A percentile compares a stretch with the other conserved stretches of the same genome.
These are phyloP conservation scores for Dicycla oo DNA, from an alignment of 2,888 invertebrate genomes.

Conservation along the genomic window DNA sequence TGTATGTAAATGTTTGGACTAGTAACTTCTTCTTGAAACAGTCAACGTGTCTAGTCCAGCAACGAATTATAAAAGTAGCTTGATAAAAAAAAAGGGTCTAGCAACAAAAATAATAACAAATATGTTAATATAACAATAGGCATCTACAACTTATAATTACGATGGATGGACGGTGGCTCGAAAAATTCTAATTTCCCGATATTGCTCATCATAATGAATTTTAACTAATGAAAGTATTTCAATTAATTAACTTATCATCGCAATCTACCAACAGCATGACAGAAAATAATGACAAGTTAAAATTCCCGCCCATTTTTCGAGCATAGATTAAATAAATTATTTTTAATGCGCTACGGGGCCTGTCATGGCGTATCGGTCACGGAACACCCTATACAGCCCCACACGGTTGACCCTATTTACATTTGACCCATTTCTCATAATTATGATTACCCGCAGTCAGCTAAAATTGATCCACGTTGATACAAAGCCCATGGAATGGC, in stretches of 20 bases:
- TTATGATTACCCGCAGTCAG: slow-evolving; percentile 67
- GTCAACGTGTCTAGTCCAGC: neutral
- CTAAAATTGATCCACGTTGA: slow-evolving; percentile 53
- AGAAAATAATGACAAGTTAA: slow-evolving; percentile 54
- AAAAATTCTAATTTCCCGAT: slow-evolving; percentile 37
- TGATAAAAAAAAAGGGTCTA: neutral
- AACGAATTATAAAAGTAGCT: neutral
- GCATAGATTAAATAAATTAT: slow-evolving; percentile 65
- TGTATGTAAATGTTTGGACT: neutral
- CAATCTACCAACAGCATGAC: slow-evolving; percentile 45
- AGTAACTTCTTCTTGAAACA: neutral
- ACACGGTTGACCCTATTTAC: slow-evolving; percentile 59
- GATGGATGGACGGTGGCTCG: slow-evolving; percentile 15
- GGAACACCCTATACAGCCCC: slow-evolving; percentile 60
- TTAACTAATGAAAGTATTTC: slow-evolving; percentile 45
- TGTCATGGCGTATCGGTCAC: slow-evolving; percentile 64
- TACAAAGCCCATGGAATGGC: slow-evolving; percentile 29
- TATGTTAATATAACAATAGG: slow-evolving; percentile 4
- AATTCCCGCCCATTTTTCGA: slow-evolving; percentile 55
- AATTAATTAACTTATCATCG: slow-evolving; percentile 59
- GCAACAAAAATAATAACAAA: neutral
- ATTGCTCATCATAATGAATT: slow-evolving; percentile 41
- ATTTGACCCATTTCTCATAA: slow-evolving; percentile 79
- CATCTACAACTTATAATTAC: neutral
- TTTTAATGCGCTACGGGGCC: slow-evolving; percentile 63